These are phyloP conservation scores for Drosophila pseudotakahashii DNA, from an alignment of 2,888 invertebrate genomes.

Conservation along the genomic window DNA sequence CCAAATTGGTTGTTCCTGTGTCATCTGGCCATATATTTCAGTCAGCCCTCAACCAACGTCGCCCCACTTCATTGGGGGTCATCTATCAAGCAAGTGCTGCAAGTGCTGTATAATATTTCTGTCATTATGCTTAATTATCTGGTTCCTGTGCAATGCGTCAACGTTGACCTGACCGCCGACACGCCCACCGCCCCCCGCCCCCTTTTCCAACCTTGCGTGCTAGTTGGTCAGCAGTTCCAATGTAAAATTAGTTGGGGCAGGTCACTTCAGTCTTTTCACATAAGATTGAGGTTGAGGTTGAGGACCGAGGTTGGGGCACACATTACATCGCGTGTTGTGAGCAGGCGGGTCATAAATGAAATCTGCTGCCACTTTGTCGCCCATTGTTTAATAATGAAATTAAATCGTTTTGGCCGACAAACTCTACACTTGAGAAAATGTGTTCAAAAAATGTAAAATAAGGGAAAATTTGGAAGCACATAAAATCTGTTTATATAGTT, in stretches of 20 bases:
- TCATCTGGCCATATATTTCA: conserved; percentile 47
- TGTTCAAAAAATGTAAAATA: no score
- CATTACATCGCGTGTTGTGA: conserved; percentile 46
- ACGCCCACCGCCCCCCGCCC: conserved; percentile 28
- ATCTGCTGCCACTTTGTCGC: conserved; percentile 78
- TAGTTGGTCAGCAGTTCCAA: conserved; percentile 22
- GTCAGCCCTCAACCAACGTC: neutral
- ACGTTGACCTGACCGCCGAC: conserved; percentile 54
- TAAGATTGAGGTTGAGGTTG: conserved; percentile 44
- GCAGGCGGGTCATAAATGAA: conserved; percentile 64
- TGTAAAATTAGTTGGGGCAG: conserved; percentile 50
- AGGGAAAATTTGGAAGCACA: no score
- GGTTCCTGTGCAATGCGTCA: conserved; percentile 80
- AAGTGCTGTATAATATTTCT: conserved; percentile 76
- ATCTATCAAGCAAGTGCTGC: conserved; percentile 60
- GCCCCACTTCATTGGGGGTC: conserved; percentile 15
- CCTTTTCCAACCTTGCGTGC: conserved; percentile 31
- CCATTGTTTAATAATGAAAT: conserved; percentile 78
- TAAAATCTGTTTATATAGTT: no score
- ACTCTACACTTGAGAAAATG: conserved; percentile 5
- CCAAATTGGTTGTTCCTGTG: conserved; percentile 44
- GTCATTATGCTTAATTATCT: conserved; percentile 82
- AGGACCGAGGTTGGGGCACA: conserved; percentile 14
- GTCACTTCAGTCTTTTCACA: conserved; percentile 28
- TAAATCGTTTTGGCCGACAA: conserved; percentile 60